Evolutionary conservation across 1,140 invertebrate species (phyloP).

Genomic region (Harlomillsia oculata): DNA sequence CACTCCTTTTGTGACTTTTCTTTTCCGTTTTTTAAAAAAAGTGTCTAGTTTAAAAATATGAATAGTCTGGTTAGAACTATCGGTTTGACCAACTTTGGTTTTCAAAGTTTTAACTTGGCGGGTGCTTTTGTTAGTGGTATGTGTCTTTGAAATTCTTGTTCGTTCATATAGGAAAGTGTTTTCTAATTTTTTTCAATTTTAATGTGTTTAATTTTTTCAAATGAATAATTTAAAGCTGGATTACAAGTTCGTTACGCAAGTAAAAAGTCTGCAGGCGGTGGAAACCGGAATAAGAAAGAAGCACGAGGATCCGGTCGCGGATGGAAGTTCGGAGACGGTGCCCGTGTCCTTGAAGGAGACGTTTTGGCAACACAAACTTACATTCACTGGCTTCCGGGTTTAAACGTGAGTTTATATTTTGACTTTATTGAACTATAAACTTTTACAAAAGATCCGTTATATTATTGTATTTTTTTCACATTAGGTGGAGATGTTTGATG

Average conservation of each 20-base stretch:
- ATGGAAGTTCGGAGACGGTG: constrained; percentile 13
- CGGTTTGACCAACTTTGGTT: no score
- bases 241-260: constrained; percentile 28
- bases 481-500: constrained; percentile 2
- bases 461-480: background rate
- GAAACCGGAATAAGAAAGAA: constrained; percentile 13
- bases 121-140: no score
- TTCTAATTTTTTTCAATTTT: no score
- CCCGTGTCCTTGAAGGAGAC: background rate
- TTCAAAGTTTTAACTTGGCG: no score
- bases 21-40: no score
- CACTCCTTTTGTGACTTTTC: no score
- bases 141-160: no score
- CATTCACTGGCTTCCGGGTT: constrained; percentile 19
- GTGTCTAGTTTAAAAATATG: no score
- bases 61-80: no score
- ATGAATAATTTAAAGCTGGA: no score
- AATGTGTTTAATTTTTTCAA: background rate
- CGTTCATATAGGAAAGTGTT: no score
- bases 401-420: constrained; percentile 22
- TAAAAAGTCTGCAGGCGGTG: constrained; percentile 28
- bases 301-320: background rate
- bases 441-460: background rate
- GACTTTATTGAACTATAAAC: background rate
- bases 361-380: constrained; percentile 17